phyloP scores from a whole-genome alignment of 2,888 invertebrate species.

The Acleris literana region DNA sequence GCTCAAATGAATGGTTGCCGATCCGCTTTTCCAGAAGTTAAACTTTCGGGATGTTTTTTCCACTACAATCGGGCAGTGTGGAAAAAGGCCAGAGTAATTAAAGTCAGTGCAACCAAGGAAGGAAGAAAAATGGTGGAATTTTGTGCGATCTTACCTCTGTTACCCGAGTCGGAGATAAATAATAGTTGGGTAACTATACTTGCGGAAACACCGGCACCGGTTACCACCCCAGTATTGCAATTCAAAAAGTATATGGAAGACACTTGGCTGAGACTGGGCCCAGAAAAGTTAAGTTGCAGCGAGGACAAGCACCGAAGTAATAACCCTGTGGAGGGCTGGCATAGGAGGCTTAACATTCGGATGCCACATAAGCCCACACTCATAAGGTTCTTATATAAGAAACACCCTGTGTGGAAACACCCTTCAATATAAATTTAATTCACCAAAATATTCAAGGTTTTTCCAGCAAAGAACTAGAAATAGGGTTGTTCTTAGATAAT shows the following conservation, averaged over 20 bases:
- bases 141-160: constrained; percentile 12
- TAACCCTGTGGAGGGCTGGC: constrained; percentile 3
- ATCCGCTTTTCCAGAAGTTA: constrained; percentile 6
- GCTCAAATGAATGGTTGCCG: constrained; percentile 5
- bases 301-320: constrained; percentile 3
- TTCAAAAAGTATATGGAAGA: constrained; percentile 4
- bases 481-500: too few relatives aligned
- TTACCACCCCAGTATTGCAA: neutral
- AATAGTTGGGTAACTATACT: constrained; percentile 4
- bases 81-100: constrained; percentile 3
- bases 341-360: constrained; percentile 11
- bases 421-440: too few relatives aligned
- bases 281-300: constrained; percentile 16
- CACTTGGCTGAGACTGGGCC: constrained; percentile 16
- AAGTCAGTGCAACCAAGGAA: constrained; percentile 10
- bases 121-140: constrained; percentile 9
- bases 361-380: constrained; percentile 6
- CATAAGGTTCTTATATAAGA: constrained; percentile 7
- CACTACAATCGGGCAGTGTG: constrained; percentile 8
- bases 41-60: constrained; percentile 8
- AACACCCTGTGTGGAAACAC: too few relatives aligned
- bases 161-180: constrained; percentile 16
- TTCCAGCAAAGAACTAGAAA: too few relatives aligned
- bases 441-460: too few relatives aligned
- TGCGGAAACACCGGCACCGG: constrained; percentile 2